These are phyloP conservation scores for Psix sp. DNA, from an alignment of 1,140 invertebrate species.

Conservation along the genomic window DNA sequence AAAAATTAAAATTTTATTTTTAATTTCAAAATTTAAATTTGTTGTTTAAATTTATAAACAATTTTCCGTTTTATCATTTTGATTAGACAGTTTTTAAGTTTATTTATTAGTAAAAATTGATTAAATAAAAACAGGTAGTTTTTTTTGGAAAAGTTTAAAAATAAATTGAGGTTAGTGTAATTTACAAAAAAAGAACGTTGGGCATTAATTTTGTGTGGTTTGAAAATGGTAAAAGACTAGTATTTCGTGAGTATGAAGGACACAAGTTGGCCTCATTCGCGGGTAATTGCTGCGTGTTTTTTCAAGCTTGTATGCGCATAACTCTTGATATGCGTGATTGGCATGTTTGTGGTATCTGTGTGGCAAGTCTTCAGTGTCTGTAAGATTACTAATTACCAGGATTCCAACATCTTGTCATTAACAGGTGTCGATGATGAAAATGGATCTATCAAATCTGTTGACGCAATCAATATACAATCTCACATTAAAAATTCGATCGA, in stretches of 20 bases:
- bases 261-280: constrained; percentile 55
- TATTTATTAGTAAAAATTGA: no score
- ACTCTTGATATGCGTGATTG: no score
- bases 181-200: constrained; percentile 16
- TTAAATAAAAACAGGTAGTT: no score
- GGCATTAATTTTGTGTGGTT: constrained; percentile 45
- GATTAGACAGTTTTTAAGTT: no score
- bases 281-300: constrained; percentile 56
- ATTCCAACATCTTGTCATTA: constrained; percentile 46
- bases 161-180: constrained; percentile 14
- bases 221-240: constrained; percentile 52
- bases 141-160: constrained; percentile 7
- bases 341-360: no score
- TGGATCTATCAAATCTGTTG: constrained; percentile 24
- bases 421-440: constrained; percentile 40
- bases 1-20: no score
- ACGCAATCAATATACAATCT: neutral
- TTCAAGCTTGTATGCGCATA: constrained; percentile 23
- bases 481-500: no score
- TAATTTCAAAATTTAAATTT: no score
- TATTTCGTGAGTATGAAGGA: constrained; percentile 59
- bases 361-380: no score
- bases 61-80: no score
- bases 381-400: constrained; percentile 53
- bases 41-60: no score